Base-by-base conservation (phyloP, 2,888 invertebrate species). In the Tipula lateralis region DNA sequence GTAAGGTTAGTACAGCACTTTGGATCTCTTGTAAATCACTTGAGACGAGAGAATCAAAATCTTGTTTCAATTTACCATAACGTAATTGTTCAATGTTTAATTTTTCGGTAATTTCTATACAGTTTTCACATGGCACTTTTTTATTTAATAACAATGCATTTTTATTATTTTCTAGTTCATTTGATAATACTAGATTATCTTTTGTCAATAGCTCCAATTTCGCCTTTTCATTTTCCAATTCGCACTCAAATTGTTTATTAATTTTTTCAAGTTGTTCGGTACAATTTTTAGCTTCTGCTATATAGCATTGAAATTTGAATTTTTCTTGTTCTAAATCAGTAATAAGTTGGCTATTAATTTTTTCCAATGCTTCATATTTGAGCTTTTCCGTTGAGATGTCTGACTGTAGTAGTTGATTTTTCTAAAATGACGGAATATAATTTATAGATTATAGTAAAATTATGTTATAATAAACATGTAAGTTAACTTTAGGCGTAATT, bases 261-360 rank as follows among this genome's bases (percentile, higher is more conserved):
- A 16, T 82, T 82, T 82, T 30, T 30, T 82, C 32, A 0, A 82
- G n/a, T 16, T 16, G 24, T 9, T 66, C 24, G 12, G 24, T 9
- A n/a, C 24, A n/a, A 66, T 0, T 7, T 66, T 66, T 66, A 66
- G 24, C 24, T 24, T 66, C 24, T 24, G 24, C 1, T 9, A 24
- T 24, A 9, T 66, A 66, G 24, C 0, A 16, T 16, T 30, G 29
- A 2, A 30, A 82, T 82, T 82, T 82, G n/a, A 16, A 16, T 82
- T 82, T 82, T 29, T 30, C 82, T 6, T 82, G 29, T 6, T 82
- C 82, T 82, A 82, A 82, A 30, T 82, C 82, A 82, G n/a, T 82
- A 0, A 82, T 29, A 0, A 82, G 82, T 82, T 82, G 82, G 32
- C 6, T 1, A 4, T 30, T 29, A 9, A 82, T 82, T 30, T 30